Conservation (phyloP, 1,140 invertebrate genomes). For the Drosophila asahinai region DNA sequence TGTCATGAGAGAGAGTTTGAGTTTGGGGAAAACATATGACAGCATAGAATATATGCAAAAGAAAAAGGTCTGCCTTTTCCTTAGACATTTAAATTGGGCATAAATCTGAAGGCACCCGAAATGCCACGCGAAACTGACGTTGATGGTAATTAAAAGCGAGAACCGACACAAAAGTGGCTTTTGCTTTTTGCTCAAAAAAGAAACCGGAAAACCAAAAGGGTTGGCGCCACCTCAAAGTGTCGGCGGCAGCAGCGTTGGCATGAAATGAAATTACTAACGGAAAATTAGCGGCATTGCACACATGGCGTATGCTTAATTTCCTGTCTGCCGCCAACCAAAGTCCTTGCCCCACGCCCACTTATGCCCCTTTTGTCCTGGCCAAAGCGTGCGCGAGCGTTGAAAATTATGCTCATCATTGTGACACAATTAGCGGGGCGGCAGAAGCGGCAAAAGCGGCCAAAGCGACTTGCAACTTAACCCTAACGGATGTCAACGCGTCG, state of each 20-base stretch:
- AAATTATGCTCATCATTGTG: conserved; percentile 83
- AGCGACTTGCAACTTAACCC: conserved; percentile 65
- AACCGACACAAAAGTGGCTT: conserved; percentile 21
- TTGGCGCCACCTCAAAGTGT: conserved; percentile 45
- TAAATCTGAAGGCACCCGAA: conserved; percentile 44
- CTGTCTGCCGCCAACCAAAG: conserved; percentile 45
- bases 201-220: background rate
- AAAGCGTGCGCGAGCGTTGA: conserved; percentile 51
- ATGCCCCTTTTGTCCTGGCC: conserved; percentile 24
- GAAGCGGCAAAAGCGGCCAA: conserved; percentile 9
- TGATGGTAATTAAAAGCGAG: conserved; percentile 78
- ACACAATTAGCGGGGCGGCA: conserved; percentile 69
- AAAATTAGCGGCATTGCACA: conserved; percentile 74
- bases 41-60: conserved; percentile 41
- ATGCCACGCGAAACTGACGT: conserved; percentile 59
- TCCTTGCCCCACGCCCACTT: conserved; percentile 6
- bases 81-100: conserved; percentile 58
- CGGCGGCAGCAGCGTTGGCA: conserved; percentile 29
- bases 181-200: conserved; percentile 9
- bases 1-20: conserved; percentile 4
- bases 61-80: conserved; percentile 32
- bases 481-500: conserved; percentile 61
- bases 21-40: conserved; percentile 63
- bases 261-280: conserved; percentile 78
- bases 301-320: conserved; percentile 76